Conservation (phyloP, 2,797 vertebrate species). For the Hypotaenidia philippensis region DNA sequence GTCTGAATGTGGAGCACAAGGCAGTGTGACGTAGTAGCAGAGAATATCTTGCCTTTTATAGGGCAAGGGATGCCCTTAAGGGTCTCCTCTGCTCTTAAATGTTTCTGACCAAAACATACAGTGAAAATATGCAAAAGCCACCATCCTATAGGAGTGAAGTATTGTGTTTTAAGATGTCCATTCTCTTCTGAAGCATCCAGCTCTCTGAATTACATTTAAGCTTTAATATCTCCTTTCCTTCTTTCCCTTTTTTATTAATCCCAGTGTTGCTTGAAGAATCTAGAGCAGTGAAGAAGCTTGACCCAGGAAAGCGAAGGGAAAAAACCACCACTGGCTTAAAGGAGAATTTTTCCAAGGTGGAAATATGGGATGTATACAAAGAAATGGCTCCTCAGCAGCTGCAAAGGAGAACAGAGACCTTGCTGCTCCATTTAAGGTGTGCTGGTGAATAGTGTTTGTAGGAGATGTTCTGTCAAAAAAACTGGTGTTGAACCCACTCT, state of each 20-base stretch:
- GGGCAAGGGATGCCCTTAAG: neutral
- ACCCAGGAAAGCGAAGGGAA: neutral
- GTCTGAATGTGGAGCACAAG: neutral
- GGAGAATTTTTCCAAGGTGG: neutral
- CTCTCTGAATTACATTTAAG: neutral
- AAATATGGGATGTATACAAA: neutral
- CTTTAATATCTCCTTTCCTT: neutral
- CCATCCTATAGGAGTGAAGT: neutral
- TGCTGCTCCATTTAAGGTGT: neutral
- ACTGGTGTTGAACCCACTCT: neutral
- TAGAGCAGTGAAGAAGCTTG: neutral
- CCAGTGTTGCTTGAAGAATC: neutral
- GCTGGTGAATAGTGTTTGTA: accelerated
- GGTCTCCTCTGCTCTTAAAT: neutral
- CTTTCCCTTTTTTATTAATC: neutral
- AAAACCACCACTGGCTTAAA: neutral
- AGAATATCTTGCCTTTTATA: neutral
- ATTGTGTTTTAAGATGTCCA: neutral
- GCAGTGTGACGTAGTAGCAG: neutral
- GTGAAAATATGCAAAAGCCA: neutral
- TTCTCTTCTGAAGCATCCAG: neutral
- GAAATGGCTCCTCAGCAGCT: neutral
- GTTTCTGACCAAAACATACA: neutral
- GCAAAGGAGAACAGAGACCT: neutral
- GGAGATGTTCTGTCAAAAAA: neutral